Conservation (phyloP, 2,113 vertebrate genomes). For the Pipra filicauda region DNA sequence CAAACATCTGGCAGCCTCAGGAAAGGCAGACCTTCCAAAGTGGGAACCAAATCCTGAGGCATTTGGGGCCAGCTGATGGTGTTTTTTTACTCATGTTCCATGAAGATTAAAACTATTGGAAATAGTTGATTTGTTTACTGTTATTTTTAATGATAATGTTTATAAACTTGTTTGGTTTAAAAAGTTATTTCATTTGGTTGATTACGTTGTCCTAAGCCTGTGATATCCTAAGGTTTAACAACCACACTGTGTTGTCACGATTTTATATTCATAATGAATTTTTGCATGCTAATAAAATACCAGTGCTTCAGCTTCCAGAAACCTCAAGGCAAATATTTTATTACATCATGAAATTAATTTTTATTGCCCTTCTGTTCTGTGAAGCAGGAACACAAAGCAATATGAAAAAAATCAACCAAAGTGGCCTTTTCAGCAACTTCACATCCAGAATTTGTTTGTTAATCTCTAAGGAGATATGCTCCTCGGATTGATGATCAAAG, state of each 20-base stretch:
- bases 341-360: conserved; percentile 54
- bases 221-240: conserved; percentile 31
- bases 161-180: background rate
- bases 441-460: conserved; percentile 10
- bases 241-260: background rate
- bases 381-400: conserved; percentile 44
- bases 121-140: background rate
- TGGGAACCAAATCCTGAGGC: background rate
- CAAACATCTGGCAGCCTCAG: conserved; percentile 8
- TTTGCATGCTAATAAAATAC: conserved; percentile 36
- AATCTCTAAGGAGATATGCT: conserved; percentile 28
- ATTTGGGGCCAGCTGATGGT: background rate
- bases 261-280: conserved; percentile 55
- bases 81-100: background rate
- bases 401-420: conserved; percentile 3
- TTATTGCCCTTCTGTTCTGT: conserved; percentile 50
- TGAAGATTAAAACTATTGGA: conserved; percentile 1
- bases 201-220: background rate
- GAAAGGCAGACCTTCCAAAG: conserved; percentile 12
- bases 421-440: conserved; percentile 40
- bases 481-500: conserved; percentile 28
- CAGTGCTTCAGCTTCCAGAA: conserved; percentile 26
- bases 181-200: conserved; percentile 23
- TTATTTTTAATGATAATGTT: background rate
- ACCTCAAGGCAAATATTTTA: conserved; percentile 38